Evolutionary conservation across 2,888 invertebrate genomes (phyloP).

Genomic region (Dynastes maya): DNA sequence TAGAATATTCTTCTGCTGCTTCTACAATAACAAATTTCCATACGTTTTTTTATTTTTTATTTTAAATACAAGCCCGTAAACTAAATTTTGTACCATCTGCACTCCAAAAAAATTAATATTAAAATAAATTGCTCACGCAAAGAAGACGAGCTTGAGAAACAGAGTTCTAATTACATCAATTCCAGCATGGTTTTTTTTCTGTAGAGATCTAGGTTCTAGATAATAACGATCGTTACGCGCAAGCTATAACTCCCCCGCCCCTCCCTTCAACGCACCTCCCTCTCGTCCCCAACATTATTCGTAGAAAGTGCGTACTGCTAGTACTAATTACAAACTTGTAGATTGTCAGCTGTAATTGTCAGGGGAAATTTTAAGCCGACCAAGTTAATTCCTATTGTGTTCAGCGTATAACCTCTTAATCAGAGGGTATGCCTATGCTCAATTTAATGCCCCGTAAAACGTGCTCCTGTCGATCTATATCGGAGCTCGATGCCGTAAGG

Average conservation of each 20-base stretch:
- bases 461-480: conserved; percentile 15
- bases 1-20: too few species aligned
- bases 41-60: too few species aligned
- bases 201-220: background rate
- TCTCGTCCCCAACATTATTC: background rate
- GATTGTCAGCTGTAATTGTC: conserved; percentile 24
- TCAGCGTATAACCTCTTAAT: conserved; percentile 31
- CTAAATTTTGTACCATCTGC: too few species aligned
- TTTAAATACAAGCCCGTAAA: too few species aligned
- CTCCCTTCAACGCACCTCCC: too few species aligned
- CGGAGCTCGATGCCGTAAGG: background rate
- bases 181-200: background rate
- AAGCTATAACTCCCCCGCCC: background rate
- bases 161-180: background rate
- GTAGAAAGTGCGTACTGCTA: conserved; percentile 28
- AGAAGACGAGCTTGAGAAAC: background rate
- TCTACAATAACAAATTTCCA: too few species aligned
- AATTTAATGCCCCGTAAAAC: conserved; percentile 27
- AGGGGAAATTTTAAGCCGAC: conserved; percentile 33
- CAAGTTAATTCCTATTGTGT: conserved; percentile 36
- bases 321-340: conserved; percentile 36
- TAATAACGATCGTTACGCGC: background rate
- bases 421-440: conserved; percentile 10
- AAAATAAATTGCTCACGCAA: background rate
- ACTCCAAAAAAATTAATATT: background rate